Conservation (phyloP, 2,888 invertebrate species). For the Chydorus sphaericus region DNA sequence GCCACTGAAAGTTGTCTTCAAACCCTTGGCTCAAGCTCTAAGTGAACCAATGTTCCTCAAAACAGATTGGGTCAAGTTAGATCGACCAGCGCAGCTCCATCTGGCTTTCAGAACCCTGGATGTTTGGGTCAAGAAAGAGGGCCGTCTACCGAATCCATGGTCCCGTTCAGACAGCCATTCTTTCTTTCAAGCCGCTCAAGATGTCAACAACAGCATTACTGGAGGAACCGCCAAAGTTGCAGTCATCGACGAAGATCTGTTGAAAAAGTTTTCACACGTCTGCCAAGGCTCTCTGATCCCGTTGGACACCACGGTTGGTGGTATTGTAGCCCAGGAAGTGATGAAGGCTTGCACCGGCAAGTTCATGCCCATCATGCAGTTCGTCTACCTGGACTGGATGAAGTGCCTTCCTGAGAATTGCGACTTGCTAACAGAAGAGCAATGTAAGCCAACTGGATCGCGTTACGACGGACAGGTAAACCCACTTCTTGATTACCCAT, state of each 20-base stretch:
- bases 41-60: constrained; percentile 66
- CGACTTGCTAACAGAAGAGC: constrained; percentile 43
- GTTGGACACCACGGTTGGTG: constrained; percentile 86
- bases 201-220: constrained; percentile 34
- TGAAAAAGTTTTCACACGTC: constrained; percentile 62
- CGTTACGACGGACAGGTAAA: constrained; percentile 13
- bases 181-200: constrained; percentile 29
- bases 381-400: constrained; percentile 87
- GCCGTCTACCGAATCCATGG: constrained; percentile 62
- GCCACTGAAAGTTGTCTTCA: constrained; percentile 71
- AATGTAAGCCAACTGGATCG: constrained; percentile 44
- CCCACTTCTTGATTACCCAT: background rate
- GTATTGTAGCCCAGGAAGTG: constrained; percentile 91
- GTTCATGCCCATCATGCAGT: constrained; percentile 83
- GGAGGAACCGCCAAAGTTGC: constrained; percentile 37
- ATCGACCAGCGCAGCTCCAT: constrained; percentile 75
- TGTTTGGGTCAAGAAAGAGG: constrained; percentile 44
- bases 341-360: constrained; percentile 95
- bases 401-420: constrained; percentile 62
- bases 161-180: constrained; percentile 34
- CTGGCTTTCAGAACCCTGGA: constrained; percentile 70
- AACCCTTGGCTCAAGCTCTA: constrained; percentile 59
- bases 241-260: constrained; percentile 47
- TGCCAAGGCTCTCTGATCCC: constrained; percentile 69
- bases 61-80: constrained; percentile 89